Conservation (phyloP, 2,797 vertebrate species). For the Enteromius unitaeniatus region DNA sequence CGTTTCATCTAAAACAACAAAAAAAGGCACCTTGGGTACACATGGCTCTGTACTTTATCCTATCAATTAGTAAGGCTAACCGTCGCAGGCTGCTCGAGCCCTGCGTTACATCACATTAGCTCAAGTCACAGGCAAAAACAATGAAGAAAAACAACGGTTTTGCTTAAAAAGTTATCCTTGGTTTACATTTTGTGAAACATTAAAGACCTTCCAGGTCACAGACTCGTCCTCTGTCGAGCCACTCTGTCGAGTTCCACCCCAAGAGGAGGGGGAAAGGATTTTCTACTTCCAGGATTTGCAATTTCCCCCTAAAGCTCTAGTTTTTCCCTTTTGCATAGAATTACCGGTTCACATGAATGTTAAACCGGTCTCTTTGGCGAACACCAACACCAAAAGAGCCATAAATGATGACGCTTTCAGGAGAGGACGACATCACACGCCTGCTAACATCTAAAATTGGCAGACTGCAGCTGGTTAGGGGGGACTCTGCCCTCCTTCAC, state of each 20-base stretch:
- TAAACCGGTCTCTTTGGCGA: constrained; percentile 34
- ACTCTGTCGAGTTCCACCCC: background rate
- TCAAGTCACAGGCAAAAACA: constrained; percentile 53
- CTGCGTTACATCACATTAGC: constrained; percentile 34
- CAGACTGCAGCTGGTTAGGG: constrained; percentile 3
- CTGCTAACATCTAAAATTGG: background rate
- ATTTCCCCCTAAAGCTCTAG: constrained; percentile 61
- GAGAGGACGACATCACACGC: background rate
- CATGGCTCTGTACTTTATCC: constrained; percentile 35
- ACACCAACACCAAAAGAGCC: constrained; percentile 47
- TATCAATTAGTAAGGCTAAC: constrained; percentile 56
- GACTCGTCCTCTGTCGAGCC: constrained; percentile 7
- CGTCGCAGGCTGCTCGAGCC: constrained; percentile 52
- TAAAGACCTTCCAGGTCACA: constrained; percentile 34
- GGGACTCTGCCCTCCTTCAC: background rate
- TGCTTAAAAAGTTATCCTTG: constrained; percentile 11
- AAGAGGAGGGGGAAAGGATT: background rate
- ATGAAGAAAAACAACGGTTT: constrained; percentile 51
- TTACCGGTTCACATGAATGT: constrained; percentile 65
- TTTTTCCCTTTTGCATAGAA: constrained; percentile 69
- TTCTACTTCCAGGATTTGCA: constrained; percentile 56
- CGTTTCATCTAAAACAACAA: constrained; percentile 19
- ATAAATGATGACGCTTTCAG: constrained; percentile 5
- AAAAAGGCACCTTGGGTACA: constrained; percentile 44
- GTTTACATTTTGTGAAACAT: constrained; percentile 27